Base-by-base conservation (phyloP, 2,888 invertebrate species). In the Corythucha ciliata region DNA sequence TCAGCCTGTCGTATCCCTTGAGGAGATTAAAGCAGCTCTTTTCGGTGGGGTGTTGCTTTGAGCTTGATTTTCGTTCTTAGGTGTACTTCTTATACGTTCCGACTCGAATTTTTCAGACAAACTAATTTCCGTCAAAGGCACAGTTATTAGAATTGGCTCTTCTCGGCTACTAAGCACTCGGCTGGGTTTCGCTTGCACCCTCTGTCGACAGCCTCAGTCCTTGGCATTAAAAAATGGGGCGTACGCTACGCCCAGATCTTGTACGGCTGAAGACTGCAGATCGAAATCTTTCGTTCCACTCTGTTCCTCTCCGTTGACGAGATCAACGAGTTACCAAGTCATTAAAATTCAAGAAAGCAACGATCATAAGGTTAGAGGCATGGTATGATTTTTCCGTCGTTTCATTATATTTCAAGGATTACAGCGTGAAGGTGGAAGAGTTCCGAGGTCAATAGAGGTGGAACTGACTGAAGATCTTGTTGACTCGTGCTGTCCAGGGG, bases 291-390 rank as follows among this genome's bases (percentile, higher is more conserved):
- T 83, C 68, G 71, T 72, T 49, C 74, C 80, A 1, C 61, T 78
- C 29, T 73, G 78, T 53, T 74, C 76, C 37, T 86, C 86, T 1
- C 73, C 76, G 1, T 76, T 78, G 60, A 86, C 88, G 2, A 78
- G 75, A 60, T 84, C 87, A 6, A 75, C 81, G 24, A 80, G 82
- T 61, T 82, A 80, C 71, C 92, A 93, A 71, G 78, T 77, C 14
- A 76, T 92, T 46, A 81, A 84, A 63, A 70, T 93, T 53, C 88
- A 89, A 67, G 92, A 93, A 68, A n/a, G n/a, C n/a, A n/a, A n/a
- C n/a, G n/a, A n/a, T n/a, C n/a, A n/a, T n/a, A n/a, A n/a, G n/a
- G n/a, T n/a, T n/a, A n/a, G n/a, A n/a, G n/a, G n/a, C n/a, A n/a
- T n/a, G n/a, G n/a, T n/a, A n/a, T n/a, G n/a, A n/a, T n/a, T n/a